Base-by-base conservation (phyloP, 2,797 vertebrate species). In the Bovichtus diacanthus region DNA sequence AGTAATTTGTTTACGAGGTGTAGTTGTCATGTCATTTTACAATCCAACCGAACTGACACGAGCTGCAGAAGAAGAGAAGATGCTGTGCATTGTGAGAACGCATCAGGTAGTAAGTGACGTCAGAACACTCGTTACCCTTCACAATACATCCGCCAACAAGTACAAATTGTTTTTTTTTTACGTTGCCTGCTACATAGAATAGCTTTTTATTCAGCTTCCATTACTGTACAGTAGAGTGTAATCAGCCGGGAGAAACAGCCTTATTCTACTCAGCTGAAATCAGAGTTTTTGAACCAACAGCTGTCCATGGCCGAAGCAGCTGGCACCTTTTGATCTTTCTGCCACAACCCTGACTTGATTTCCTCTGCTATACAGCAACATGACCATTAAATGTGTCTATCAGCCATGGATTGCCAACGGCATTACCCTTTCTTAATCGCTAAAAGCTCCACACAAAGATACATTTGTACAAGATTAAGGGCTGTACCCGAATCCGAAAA, bases 351-450 rank as follows among this genome's bases (percentile, higher is more conserved):
- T 72, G 71, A 77, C 81, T 73, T 74, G 39, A 34, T 61, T 66
- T 63, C 31, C 54, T 58, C 60, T 49, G 69, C 77, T 75, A 44
- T 56, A 53, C 41, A 39, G 31, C n/a, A 3, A 43, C 5, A n/a
- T 62, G 15, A 77, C 72, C 80, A 83, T 85, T 83, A 84, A 74
- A 75, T 76, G 85, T 59, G 54, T 62, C 69, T 70, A 1, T 82
- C 56, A 60, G 55, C 74, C 41, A 13, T 15, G 3, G 34, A 34
- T 67, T 74, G 80, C 78, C 54, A 75, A 27, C 58, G 66, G 46
- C 51, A 39, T 58, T 31, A 27, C 77, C n/a, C 39, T 51, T 31
- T 34, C 18, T 43, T 72, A 67, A 70, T 55, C 58, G 9, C 54
- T 67, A 46, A 79, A 65, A 43, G 39, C 56, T 67, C 47, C 0